phyloP scores from a whole-genome alignment of 2,113 vertebrate genomes.

The Lasiurus cinereus region DNA sequence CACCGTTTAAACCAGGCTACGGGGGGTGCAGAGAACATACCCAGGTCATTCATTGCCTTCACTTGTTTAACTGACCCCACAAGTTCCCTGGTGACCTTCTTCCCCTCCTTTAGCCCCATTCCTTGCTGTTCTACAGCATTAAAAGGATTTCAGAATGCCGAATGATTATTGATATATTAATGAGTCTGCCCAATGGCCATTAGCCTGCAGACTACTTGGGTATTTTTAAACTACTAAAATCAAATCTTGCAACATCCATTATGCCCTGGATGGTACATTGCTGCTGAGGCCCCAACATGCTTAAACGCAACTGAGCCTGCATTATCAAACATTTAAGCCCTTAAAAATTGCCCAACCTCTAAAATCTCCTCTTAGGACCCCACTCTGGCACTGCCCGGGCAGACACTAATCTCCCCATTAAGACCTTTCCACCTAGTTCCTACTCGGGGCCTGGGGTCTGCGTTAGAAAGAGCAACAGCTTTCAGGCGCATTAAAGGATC shows the following conservation, averaged over 20 bases:
- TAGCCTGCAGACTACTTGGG: conserved; percentile 70
- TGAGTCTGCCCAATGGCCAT: conserved; percentile 81
- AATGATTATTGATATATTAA: conserved; percentile 80
- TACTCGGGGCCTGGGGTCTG: conserved; percentile 78
- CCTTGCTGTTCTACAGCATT: conserved; percentile 73
- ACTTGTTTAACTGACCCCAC: conserved; percentile 72
- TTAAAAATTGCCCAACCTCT: conserved; percentile 87
- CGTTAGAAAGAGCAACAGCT: conserved; percentile 88
- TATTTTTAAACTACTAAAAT: conserved; percentile 87
- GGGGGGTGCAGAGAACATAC: background rate
- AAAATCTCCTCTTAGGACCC: conserved; percentile 88
- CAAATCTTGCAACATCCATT: conserved; percentile 87
- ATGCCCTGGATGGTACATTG: conserved; percentile 65
- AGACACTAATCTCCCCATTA: conserved; percentile 91
- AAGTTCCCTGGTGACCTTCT: conserved; percentile 55
- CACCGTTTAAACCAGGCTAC: background rate
- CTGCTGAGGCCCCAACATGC: conserved; percentile 71
- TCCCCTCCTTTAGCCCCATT: background rate
- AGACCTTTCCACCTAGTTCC: conserved; percentile 87
- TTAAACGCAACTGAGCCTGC: conserved; percentile 81
- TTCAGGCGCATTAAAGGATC: conserved; percentile 91
- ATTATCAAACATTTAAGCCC: conserved; percentile 90
- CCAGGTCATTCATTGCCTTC: conserved; percentile 27
- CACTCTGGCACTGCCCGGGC: conserved; percentile 75
- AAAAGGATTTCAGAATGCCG: conserved; percentile 78